Evolutionary conservation across 2,797 vertebrate species (phyloP), one percentile per base, ranked within the genome.

Genomic region (Paguma larvata): DNA sequence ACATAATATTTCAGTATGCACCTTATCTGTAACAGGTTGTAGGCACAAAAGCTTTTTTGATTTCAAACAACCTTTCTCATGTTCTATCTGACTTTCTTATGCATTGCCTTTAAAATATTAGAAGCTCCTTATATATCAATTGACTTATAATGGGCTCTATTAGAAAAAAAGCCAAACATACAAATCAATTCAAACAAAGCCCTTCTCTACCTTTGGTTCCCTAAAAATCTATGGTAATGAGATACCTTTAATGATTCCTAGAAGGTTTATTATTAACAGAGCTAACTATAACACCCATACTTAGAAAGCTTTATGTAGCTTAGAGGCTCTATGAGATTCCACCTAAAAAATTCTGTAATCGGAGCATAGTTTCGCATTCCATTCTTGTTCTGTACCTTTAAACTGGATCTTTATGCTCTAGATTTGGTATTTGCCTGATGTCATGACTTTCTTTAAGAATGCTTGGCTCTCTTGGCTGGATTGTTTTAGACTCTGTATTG

Each of bases 91-190:
- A 67, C 79, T 95, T 87, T 32, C 16, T 48, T 46, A 51, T 25
- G 48, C 59, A 91, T 70, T 73, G 78, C 53, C 25, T 44, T 73
- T 73, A 84, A 91, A 91, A 32, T 88, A 79, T 78, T 73, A 44
- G 46, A 32, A 94, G 23, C 13, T 87, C 34, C 27, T 51, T 79
- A 12, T 68, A 62, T 73, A 62, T 79, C 23, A 59, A 72, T 23
- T 56, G 56, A 72, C 89, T 85, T 85, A 72, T 21, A 70, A 77
- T 68, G 6, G 2, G 48, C 34, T 44, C 10, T 4, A 62, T 4
- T 38, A 86, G 67, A 90, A 32, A 78, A 95, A 92, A 92, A 21
- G 9, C 11, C 51, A 82, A 89, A n/a, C 16, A 48, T 18, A 85
- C 6, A 91, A 48, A 89, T 75, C 44, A 41, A 25, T 67, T 83